Percentiles rank a stretch among this genome's conserved stretches.
Evolutionary conservation across 2,888 invertebrate species (phyloP).

Genomic region (Trachelus stipa): DNA sequence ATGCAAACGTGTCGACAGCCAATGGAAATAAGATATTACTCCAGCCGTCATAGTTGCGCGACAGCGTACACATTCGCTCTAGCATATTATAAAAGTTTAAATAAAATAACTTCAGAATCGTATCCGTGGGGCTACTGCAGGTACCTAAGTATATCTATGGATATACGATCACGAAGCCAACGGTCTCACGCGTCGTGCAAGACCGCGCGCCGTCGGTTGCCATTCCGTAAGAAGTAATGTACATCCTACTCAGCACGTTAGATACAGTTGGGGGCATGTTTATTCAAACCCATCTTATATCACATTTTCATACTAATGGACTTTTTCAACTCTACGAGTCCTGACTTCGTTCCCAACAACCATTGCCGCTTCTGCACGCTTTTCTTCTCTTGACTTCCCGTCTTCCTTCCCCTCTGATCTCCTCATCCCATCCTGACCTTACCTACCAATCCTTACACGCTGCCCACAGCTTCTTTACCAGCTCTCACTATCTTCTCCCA

Average conservation of each 20-base stretch:
- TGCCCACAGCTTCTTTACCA: neutral
- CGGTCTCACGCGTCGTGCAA: neutral
- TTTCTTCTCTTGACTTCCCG: neutral
- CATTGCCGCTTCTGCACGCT: conserved; percentile 2
- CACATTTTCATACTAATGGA: conserved; percentile 62
- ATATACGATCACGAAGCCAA: neutral
- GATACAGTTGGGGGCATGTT: conserved; percentile 39
- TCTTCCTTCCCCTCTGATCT: conserved; percentile 4
- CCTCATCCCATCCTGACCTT: neutral
- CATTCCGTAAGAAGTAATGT: conserved; percentile 28
- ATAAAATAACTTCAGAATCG: conserved; percentile 58
- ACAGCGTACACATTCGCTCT: conserved; percentile 32
- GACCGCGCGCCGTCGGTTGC: conserved; percentile 10
- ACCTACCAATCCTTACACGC: neutral
- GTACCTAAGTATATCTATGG: neutral
- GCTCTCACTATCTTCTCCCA: neutral
- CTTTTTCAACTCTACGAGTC: conserved; percentile 45
- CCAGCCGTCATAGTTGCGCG: conserved; percentile 16
- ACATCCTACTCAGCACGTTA: conserved; percentile 27
- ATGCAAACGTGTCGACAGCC: neutral
- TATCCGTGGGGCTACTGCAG: conserved; percentile 23
- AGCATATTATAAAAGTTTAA: conserved; percentile 54
- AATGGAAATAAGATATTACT: neutral
- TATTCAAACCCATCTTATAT: conserved; percentile 55
- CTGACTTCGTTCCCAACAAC: neutral